These are phyloP conservation scores for Carabus problematicus DNA, from an alignment of 2,888 invertebrate genomes.

Conservation along the genomic window DNA sequence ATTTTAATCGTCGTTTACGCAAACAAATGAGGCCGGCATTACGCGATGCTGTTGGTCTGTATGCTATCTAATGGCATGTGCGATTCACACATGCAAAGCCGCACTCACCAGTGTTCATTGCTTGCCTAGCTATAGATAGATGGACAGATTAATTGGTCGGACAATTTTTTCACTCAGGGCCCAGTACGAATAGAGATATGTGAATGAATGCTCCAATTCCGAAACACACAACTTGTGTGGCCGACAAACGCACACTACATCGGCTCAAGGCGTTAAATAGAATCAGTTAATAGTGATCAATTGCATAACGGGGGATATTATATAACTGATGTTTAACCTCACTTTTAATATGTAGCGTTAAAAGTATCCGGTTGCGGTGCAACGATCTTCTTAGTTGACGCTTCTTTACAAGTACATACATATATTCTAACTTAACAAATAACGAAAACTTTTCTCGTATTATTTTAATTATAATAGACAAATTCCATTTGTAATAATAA, in stretches of 20 bases:
- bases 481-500: too few relatives aligned
- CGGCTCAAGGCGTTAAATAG: background rate
- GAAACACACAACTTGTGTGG: slow-evolving; percentile 23
- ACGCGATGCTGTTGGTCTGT: background rate
- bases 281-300: too few relatives aligned
- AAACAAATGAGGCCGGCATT: slow-evolving; percentile 41
- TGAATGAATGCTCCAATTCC: slow-evolving; percentile 28
- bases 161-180: slow-evolving; percentile 33
- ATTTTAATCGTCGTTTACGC: slow-evolving; percentile 42
- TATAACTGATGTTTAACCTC: too few relatives aligned
- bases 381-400: too few relatives aligned
- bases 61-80: slow-evolving; percentile 12
- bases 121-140: slow-evolving; percentile 2
- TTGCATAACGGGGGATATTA: too few relatives aligned
- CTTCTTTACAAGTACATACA: too few relatives aligned
- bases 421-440: too few relatives aligned
- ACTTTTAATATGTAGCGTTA: too few relatives aligned
- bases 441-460: too few relatives aligned
- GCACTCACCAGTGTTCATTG: slow-evolving; percentile 4
- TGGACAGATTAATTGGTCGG: slow-evolving; percentile 26
- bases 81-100: slow-evolving; percentile 26
- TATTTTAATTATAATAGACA: too few relatives aligned
- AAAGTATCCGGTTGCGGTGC: too few relatives aligned
- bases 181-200: slow-evolving; percentile 11
- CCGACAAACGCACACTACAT: slow-evolving; percentile 6